Base-by-base conservation (phyloP, 2,888 invertebrate species). In the Meandrusa payeni region DNA sequence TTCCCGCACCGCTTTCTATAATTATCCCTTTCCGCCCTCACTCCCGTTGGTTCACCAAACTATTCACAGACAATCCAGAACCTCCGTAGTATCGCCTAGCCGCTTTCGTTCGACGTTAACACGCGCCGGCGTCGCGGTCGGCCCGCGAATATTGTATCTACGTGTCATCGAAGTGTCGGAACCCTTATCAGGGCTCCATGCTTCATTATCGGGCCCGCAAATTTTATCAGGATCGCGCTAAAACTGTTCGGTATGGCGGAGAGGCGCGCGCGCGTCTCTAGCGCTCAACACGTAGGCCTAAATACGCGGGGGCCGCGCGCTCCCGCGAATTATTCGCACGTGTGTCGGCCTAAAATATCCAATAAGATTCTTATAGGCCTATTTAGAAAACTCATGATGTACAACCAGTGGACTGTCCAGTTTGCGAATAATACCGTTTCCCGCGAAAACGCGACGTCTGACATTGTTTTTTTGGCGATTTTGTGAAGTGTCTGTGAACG, bases 321-420 rank as follows among this genome's bases (percentile, higher is more conserved):
- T 50, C 60, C 62, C 64, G 79, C 83, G 55, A 83, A 81, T 63
- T 55, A 65, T 83, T 80, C 67, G 85, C 85, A 76, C 71, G 68
- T 56, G 57, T 72, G 48, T 42, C 52, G 50, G 34, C 52, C 49
- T 47, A 56, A 59, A 53, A 59, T 59, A 54, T 61, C 82, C 70
- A 77, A 82, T 81, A 85, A 85, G 81, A 86, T 77, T 85, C 81
- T 69, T 82, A 73, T 86, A 86, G 85, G 85, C 85, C 85, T 80
- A 83, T 80, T 81, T 79, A 68, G 62, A 64, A 56, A 52, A 62
- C 54, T 51, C 32, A 41, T 48, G 29, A 47, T 64, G 59, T 54
- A 40, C 48, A 51, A 40, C 48, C 52, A n/a, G 23, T 47, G 61
- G 64, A 59, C 58, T 42, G 15, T 54, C 27, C 31, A 62, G 57